These are phyloP conservation scores for Holothuria glaberrima DNA, from an alignment of 35 echinoderm and acorn worm genomes.

Conservation along the genomic window DNA sequence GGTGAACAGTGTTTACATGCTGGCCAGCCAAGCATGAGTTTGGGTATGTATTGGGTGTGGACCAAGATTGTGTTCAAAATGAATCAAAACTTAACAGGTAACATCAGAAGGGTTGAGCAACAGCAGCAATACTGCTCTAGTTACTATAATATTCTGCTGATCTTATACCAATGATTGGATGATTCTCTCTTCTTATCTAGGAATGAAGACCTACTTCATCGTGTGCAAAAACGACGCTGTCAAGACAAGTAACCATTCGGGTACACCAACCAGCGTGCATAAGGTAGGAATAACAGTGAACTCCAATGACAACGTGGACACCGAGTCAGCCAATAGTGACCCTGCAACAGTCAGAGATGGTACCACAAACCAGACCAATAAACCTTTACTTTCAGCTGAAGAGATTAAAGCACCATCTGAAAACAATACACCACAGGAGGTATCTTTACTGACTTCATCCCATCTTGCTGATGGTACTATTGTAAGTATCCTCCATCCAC, in stretches of 20 bases:
- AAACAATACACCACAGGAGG: conserved; percentile 44
- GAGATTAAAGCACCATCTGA: conserved; percentile 14
- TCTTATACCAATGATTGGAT: too few relatives aligned
- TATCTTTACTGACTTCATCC: conserved; percentile 16
- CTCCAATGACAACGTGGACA: conserved; percentile 40
- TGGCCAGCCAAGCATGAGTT: too few relatives aligned
- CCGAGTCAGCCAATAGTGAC: conserved; percentile 53
- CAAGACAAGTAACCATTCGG: conserved; percentile 44
- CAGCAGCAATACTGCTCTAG: too few relatives aligned
- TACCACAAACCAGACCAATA: conserved; percentile 61
- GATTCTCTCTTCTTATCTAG: conserved; percentile 37
- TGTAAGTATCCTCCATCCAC: not conserved
- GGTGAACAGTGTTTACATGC: too few relatives aligned
- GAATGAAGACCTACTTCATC: conserved; percentile 93
- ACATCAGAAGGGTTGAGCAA: too few relatives aligned
- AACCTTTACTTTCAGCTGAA: conserved; percentile 57
- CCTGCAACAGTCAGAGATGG: conserved; percentile 20
- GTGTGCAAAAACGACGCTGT: conserved; percentile 43
- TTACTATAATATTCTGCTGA: too few relatives aligned
- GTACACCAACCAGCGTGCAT: conserved; percentile 25
- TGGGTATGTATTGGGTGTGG: too few relatives aligned
- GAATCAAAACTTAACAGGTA: too few relatives aligned
- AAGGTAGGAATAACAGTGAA: conserved; percentile 15
- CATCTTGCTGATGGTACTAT: not conserved
- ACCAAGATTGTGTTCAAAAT: too few relatives aligned